Evolutionary conservation across 2,888 invertebrate genomes (phyloP), one percentile per base, ranked within the genome.

Genomic region (Coleophora deauratella): DNA sequence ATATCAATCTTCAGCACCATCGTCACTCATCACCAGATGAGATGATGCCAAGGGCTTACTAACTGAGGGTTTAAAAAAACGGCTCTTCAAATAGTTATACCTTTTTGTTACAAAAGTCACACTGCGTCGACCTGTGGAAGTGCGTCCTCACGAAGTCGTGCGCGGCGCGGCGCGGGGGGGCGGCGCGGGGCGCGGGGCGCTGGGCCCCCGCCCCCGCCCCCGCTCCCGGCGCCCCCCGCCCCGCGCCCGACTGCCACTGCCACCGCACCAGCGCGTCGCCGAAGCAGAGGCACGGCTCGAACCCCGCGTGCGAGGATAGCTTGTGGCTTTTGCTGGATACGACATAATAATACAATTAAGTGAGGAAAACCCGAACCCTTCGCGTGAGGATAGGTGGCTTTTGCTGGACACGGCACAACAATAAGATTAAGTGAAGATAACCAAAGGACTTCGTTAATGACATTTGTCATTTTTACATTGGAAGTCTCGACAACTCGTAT

Each of bases 21-120:
- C n/a, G n/a, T n/a, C n/a, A n/a, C n/a, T n/a, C n/a, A n/a, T n/a
- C n/a, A n/a, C n/a, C n/a, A n/a, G n/a, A n/a, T n/a, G n/a, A n/a
- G n/a, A n/a, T n/a, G n/a, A n/a, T n/a, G n/a, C n/a, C n/a, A n/a
- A n/a, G n/a, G n/a, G n/a, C n/a, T n/a, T n/a, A n/a, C n/a, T n/a
- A n/a, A n/a, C n/a, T n/a, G n/a, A n/a, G n/a, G n/a, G n/a, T n/a
- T n/a, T n/a, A 31, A 31, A 31, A 2, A 31, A n/a, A 31, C n/a
- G n/a, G n/a, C n/a, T 31, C 9, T 7, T 9, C 11, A 28, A 9
- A n/a, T 37, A 4, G 3, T 33, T 15, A 30, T 15, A 93, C 95
- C 90, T 97, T 97, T 68, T 96, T 97, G 45, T 94, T 93, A 79
- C 97, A 97, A 72, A 96, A 97, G 70, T 96, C 94, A 68, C 97